Evolutionary conservation across 2,888 invertebrate genomes (phyloP), one percentile per base, ranked within the genome.

Genomic region (Yponomeuta evonymella): DNA sequence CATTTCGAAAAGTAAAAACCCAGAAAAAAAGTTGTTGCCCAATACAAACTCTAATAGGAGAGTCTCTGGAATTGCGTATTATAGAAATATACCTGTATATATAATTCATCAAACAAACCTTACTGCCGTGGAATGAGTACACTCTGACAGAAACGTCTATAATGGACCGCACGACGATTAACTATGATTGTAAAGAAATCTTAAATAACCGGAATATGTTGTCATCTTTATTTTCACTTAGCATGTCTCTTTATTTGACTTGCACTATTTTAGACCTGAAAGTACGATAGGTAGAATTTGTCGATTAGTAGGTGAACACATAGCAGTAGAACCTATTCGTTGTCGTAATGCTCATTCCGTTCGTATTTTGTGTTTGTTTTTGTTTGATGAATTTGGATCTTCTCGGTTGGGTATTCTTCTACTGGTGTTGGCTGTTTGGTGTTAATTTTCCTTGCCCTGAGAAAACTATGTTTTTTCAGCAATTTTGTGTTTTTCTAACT

Each of bases 381-480:
- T 89, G 87, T 90, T 90, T 88, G 88, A 87, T 86, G 88, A 86
- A 83, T 78, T 75, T 15, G 51, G 75, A 79, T 83, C 81, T 73
- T 83, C 82, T 82, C 78, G 87, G 85, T 86, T 86, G 82, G 86
- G 88, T 81, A 79, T 73, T 81, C 77, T 79, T 77, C 77, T 80
- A 79, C 78, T 80, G 90, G 90, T 90, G 87, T 82, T 83, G 89
- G 89, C 83, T 87, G 79, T 86, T 81, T 83, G 70, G 83, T 85
- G 79, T 81, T 82, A 82, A 82, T 80, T 85, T 87, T 85, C 82
- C 79, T 76, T 65, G 65, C 65, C 5, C 29, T 64, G 29, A 64
- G 64, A 30, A 29, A 64, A 64, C 64, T 64, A 6, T 11, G 6
- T 29, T 64, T n/a, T 64, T 51, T 69, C 58, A 30, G 69, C 48